phyloP scores from a whole-genome alignment of 2,888 invertebrate species.

The Drosophila rubida region DNA sequence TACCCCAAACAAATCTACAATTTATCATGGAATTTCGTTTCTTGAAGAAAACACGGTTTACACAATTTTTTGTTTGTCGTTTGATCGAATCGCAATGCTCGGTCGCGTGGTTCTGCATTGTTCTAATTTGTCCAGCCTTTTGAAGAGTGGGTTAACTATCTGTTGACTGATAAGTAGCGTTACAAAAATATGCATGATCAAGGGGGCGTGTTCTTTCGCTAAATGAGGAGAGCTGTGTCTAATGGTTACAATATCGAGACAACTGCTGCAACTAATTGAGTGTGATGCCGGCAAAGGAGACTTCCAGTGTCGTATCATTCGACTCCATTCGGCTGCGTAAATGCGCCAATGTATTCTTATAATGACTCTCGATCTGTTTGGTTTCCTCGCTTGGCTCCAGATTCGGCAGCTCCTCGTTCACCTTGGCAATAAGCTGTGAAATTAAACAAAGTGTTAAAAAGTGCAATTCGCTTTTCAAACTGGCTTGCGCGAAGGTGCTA shows the following conservation, averaged over 20 bases:
- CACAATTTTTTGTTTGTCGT: slow-evolving; percentile 17
- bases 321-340: slow-evolving; percentile 88
- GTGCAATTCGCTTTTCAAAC: too few species aligned
- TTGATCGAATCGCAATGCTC: slow-evolving; percentile 16
- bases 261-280: slow-evolving; percentile 78
- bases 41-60: slow-evolving; percentile 46
- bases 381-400: slow-evolving; percentile 97
- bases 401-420: slow-evolving; percentile 96
- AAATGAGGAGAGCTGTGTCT: slow-evolving; percentile 23
- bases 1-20: slow-evolving; percentile 44
- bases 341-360: slow-evolving; percentile 95
- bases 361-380: slow-evolving; percentile 98
- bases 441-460: neutral
- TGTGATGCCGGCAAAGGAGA: slow-evolving; percentile 85
- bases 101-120: slow-evolving; percentile 19
- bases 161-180: slow-evolving; percentile 45
- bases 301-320: slow-evolving; percentile 83
- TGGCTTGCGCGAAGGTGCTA: slow-evolving; percentile 73
- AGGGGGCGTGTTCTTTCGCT: slow-evolving; percentile 24
- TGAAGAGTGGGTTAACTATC: slow-evolving; percentile 36
- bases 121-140: slow-evolving; percentile 45
- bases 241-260: slow-evolving; percentile 7
- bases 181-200: slow-evolving; percentile 59
- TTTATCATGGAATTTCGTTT: slow-evolving; percentile 54
- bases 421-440: slow-evolving; percentile 93